A percentile compares a stretch with the other conserved stretches of the same genome.
Evolutionary conservation across 2,797 vertebrate species (phyloP).

Genomic region (Alauda arvensis): DNA sequence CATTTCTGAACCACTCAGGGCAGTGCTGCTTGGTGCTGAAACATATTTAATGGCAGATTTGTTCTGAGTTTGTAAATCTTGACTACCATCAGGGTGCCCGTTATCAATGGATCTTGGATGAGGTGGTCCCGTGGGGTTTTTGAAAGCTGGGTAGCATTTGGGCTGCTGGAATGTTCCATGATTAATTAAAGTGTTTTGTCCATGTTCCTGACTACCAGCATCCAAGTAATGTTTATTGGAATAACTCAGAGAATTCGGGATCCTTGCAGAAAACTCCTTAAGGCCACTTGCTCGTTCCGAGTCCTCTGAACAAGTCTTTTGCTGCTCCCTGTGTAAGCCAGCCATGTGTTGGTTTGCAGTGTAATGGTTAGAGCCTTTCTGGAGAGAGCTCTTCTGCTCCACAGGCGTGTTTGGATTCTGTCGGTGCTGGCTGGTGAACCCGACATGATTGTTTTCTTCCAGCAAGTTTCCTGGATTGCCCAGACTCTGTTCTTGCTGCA

Average conservation of each 20-base stretch:
- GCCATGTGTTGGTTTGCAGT: conserved; percentile 8
- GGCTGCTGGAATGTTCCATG: background rate
- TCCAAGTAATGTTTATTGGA: background rate
- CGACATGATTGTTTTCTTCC: background rate
- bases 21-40: background rate
- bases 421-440: background rate
- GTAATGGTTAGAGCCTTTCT: conserved; percentile 1
- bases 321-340: background rate
- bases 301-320: background rate
- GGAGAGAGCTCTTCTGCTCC: conserved; percentile 4
- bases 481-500: background rate
- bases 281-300: background rate
- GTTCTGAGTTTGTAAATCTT: conserved; percentile 5
- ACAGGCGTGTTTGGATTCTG: background rate
- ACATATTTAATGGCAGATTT: background rate
- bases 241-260: background rate
- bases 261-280: background rate
- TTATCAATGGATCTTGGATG: background rate
- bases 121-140: background rate
- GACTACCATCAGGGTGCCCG: background rate
- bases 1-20: background rate
- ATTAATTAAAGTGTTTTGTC: conserved; percentile 21
- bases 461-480: background rate
- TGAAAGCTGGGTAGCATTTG: background rate
- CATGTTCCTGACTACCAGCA: background rate